phyloP scores from a whole-genome alignment of 2,113 vertebrate species.

The Gobiocypris rarus region DNA sequence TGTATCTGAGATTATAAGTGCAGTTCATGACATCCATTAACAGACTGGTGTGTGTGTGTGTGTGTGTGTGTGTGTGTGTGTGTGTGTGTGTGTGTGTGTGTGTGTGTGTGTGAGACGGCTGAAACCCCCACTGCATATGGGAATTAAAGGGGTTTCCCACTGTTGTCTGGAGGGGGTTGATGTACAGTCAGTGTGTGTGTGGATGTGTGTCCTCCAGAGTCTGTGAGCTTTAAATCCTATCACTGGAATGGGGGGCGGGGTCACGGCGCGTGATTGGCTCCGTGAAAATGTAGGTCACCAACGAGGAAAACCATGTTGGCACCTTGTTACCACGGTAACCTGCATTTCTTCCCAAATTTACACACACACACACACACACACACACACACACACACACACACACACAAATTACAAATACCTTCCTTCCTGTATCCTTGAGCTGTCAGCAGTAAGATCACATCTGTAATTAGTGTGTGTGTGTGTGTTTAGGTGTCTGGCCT shows the following conservation, averaged over 20 bases:
- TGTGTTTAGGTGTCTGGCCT: background rate
- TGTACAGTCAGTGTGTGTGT: conserved; percentile 36
- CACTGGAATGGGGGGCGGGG: conserved; percentile 24
- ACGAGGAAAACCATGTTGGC: conserved; percentile 24
- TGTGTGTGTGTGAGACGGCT: conserved; percentile 13
- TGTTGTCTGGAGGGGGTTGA: conserved; percentile 37
- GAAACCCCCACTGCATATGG: conserved; percentile 24
- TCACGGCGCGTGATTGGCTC: conserved; percentile 31
- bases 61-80: conserved; percentile 9
- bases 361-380: conserved; percentile 19
- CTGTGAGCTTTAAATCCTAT: conserved; percentile 43
- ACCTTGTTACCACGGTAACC: conserved; percentile 51
- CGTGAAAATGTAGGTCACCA: conserved; percentile 45
- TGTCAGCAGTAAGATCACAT: conserved; percentile 2
- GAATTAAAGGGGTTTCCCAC: conserved; percentile 47
- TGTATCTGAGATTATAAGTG: background rate
- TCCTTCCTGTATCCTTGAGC: conserved; percentile 38
- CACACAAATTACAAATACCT: conserved; percentile 35
- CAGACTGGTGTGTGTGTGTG: background rate
- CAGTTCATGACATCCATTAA: conserved; percentile 15
- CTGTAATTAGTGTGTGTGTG: background rate
- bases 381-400: conserved; percentile 3
- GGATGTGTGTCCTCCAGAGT: conserved; percentile 22
- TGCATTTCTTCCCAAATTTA: conserved; percentile 13
- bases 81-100: background rate